These are phyloP conservation scores for Clupea harengus DNA, from an alignment of 2,113 vertebrate species.

Conservation along the genomic window DNA sequence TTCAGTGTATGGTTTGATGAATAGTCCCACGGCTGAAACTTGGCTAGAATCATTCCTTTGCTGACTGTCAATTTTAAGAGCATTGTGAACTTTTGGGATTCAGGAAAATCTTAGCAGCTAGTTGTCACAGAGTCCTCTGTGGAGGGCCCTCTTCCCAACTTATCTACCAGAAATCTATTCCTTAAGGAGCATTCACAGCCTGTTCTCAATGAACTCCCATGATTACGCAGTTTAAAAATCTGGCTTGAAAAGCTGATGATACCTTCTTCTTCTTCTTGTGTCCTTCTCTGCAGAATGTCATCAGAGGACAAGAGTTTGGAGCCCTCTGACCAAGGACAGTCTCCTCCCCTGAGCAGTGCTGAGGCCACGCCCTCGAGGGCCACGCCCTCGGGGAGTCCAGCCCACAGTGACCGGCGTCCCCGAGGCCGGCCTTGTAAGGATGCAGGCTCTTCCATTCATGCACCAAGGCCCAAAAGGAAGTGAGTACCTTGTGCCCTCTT, in stretches of 20 bases:
- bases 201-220: background rate
- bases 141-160: background rate
- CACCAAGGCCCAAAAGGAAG: slow-evolving; percentile 80
- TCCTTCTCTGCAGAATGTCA: slow-evolving; percentile 75
- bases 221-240: background rate
- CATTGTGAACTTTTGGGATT: background rate
- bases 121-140: background rate
- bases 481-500: slow-evolving; percentile 59
- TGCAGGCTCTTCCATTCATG: slow-evolving; percentile 76
- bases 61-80: slow-evolving; percentile 7
- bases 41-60: background rate
- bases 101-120: background rate
- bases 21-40: background rate
- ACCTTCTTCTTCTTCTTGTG: background rate
- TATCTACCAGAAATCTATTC: background rate
- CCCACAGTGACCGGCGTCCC: slow-evolving; percentile 46
- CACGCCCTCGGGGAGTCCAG: background rate
- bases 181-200: background rate
- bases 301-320: slow-evolving; percentile 82
- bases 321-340: slow-evolving; percentile 70
- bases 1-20: background rate
- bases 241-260: background rate
- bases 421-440: slow-evolving; percentile 84
- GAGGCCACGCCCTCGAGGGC: slow-evolving; percentile 65
- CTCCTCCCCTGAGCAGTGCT: slow-evolving; percentile 74